Conservation (phyloP, 2,888 invertebrate genomes). For the Ornithoptera alexandrae region DNA sequence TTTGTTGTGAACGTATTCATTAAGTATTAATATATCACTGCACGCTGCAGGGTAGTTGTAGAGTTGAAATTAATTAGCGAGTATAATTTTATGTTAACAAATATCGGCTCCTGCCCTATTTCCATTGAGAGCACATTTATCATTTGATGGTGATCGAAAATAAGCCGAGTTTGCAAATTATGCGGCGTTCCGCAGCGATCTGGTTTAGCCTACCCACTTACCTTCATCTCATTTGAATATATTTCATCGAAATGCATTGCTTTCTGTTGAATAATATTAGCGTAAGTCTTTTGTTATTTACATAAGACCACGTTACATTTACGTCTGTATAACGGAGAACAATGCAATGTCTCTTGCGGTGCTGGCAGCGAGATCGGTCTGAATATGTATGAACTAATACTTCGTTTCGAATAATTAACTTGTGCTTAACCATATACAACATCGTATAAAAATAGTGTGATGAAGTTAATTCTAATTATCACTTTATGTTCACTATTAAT, state of each 20-base stretch:
- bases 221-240: conserved; percentile 31
- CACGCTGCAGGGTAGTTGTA: conserved; percentile 9
- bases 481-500: no score
- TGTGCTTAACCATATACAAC: no score
- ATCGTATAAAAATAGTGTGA: no score
- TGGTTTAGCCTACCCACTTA: conserved; percentile 35
- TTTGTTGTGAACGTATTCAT: conserved; percentile 29
- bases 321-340: not conserved
- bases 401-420: no score
- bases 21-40: conserved; percentile 28
- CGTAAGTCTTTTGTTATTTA: conserved; percentile 28
- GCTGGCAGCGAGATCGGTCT: not conserved
- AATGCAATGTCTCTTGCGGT: not conserved
- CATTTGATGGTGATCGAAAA: conserved; percentile 60
- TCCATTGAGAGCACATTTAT: conserved; percentile 60
- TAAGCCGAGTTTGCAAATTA: conserved; percentile 58
- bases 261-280: conserved; percentile 28
- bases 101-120: conserved; percentile 56
- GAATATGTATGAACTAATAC: no score
- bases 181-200: conserved; percentile 37
- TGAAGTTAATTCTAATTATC: no score
- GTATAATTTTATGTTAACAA: conserved; percentile 68
- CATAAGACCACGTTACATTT: conserved; percentile 17
- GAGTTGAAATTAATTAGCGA: conserved; percentile 56
- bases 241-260: conserved; percentile 30